These are phyloP conservation scores for Tipula unca DNA, from an alignment of 2,888 invertebrate genomes.

Conservation along the genomic window DNA sequence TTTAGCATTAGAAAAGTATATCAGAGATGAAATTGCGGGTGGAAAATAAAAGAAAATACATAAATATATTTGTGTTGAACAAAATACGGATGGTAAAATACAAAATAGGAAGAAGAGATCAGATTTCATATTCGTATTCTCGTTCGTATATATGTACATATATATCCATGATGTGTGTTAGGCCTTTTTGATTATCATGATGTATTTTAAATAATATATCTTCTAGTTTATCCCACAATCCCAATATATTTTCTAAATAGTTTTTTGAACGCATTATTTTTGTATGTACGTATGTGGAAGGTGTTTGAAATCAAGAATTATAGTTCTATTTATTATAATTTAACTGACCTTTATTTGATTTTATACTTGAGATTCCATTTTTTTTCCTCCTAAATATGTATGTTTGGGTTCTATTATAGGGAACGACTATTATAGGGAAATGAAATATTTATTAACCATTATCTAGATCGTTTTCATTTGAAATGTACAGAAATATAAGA, in stretches of 20 bases:
- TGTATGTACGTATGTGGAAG: neutral
- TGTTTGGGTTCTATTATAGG: neutral
- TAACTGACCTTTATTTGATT: conserved; percentile 8
- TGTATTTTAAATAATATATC: neutral
- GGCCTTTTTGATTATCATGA: conserved; percentile 4
- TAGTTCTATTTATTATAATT: neutral
- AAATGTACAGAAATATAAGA: neutral
- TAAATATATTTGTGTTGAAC: neutral
- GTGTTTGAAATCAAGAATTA: neutral
- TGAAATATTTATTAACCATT: neutral
- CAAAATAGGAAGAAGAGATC: neutral
- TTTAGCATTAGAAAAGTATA: neutral
- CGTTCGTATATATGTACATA: neutral
- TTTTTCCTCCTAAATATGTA: neutral
- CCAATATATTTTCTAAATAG: neutral
- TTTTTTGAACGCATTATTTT: neutral
- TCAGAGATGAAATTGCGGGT: neutral
- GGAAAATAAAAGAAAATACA: neutral
- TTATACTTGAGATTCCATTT: neutral
- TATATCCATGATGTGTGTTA: neutral
- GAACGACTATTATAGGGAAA: neutral
- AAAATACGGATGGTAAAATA: neutral
- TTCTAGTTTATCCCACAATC: neutral
- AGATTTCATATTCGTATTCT: neutral
- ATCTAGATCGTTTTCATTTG: neutral